Evolutionary conservation across 53 echinoderm and acorn worm genomes (phyloP), one percentile per base, ranked within the genome.

Genomic region (Hippasteria phrygiana): DNA sequence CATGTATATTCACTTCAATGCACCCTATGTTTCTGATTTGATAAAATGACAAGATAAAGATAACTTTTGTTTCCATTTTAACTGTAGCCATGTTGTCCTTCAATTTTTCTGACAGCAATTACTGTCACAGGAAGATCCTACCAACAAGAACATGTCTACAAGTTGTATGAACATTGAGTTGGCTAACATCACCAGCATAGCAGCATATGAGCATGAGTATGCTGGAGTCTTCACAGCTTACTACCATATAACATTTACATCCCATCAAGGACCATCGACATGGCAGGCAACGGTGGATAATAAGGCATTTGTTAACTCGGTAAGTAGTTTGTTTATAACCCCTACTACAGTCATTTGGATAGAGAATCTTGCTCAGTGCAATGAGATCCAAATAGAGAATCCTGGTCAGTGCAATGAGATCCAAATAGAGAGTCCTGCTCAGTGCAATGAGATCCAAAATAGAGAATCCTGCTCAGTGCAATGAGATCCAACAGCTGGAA

Each of bases 201-300:
- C 89, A 24, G 92, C 82, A 4, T 89, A 92, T 47, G 89, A 82
- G 65, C 89, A 89, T 63, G 92, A 80, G 5, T 88, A 92, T 40
- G 88, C 82, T 13, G 77, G 81, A 3, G 63, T 62, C 42, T 82
- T 89, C 35, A 83, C 69, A 26, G 81, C 81, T 4, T 89, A 92
- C 5, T 87, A 84, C 54, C 66, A 66, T 33, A 92, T 92, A 40
- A 75, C 74, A 27, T 92, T 89, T 48, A 87, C 72, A 26, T 80
- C 92, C 33, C 41, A 83, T 34, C 59, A 93, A 63, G 95, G 95
- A 20, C 95, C 95, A 27, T 93, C 95, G 1, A 85, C 41, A n/a
- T 95, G 95, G 95, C 91, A 95, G 53, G 78, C 88, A 4, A 91
- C 88, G 17, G 41, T 95, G 11, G 91, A 93, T 41, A 75, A 62